Base-by-base conservation (phyloP, 1,140 invertebrate genomes). In the Bemisia tabaci region DNA sequence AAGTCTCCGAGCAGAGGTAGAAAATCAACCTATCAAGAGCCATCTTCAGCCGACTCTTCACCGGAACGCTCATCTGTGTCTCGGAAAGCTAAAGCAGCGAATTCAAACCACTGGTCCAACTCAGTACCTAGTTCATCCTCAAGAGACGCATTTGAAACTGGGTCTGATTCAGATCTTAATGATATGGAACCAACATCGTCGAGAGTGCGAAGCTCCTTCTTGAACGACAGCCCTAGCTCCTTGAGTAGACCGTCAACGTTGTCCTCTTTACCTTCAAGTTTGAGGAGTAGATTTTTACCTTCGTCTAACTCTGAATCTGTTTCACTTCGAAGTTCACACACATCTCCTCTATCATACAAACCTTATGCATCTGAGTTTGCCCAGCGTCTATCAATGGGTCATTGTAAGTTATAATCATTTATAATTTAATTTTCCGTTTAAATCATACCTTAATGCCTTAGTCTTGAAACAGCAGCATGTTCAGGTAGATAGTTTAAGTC, bases 311-410 rank as follows among this genome's bases (percentile, higher is more conserved):
- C n/a, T 1, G 63, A 48, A 48, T 48, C 33, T 48, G 33, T 48
- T 9, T 48, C 33, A 48, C 5, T 48, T 5, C 5, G 33, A 48
- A 48, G 33, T 17, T 48, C 33, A 5, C 17, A 48, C 17, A 48
- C 33, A 9, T 21, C 21, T 26, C 62, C 21, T 21, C 23, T 59
- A 22, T 60, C 67, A 1, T 58, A 66, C 63, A 24, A 67, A 62
- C 70, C 68, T 5, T 71, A 64, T 62, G 61, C 63, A 39, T 71
- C 69, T 48, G 71, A 69, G 25, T 71, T 71, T 67, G 60, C 66
- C 1, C 48, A 66, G 60, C 61, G 65, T 22, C 58, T 70, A 9
- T 67, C 71, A 24, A 61, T 64, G 33, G 17, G 17, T 17, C 33
- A 48, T 48, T 17, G 33, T 48, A 48, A 48, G 33, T 48, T 48